Evolutionary conservation across 2,113 vertebrate genomes (phyloP), one percentile per base, ranked within the genome.

Genomic region (Arvicanthis niloticus): DNA sequence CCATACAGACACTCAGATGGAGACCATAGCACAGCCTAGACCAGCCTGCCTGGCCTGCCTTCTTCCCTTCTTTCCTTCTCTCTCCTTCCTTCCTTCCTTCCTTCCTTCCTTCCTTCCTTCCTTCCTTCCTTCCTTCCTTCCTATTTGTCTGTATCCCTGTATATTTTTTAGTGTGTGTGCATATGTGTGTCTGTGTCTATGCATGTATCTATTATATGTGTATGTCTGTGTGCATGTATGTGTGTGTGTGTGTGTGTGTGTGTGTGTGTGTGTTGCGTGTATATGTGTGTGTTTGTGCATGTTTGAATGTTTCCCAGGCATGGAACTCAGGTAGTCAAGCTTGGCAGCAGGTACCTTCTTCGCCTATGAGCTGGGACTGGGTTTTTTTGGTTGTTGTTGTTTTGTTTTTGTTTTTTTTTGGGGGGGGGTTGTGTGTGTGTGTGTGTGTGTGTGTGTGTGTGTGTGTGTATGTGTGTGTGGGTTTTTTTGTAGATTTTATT

Each of bases 51-150:
- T 62, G n/a, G 5, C 3, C 34, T 56, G 21, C 6, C 17, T 81
- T 37, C 0, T 12, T 82, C 13, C 10, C 11, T 58, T 24, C 0
- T 34, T 53, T 29, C 24, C 13, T 51, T 17, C 15, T 19, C 16
- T 15, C 17, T 9, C 15, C 16, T 21, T 4, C 3, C 16, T 22
- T 9, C 16, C 77, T 21, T 1, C 3, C 29, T 31, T 16, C 2
- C 24, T 21, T 37, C 8, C 77, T 37, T 37, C 31, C 48, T 53
- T 21, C 31, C 48, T 53, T 21, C 48, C 1, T 12, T 24, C 34
- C 31, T 81, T 2, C 31, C 16, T 21, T 19, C 29, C 29, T 7
- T 16, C 11, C 3, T 45, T 31, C 3, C 10, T 60, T 21, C 3
- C 45, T 31, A n/a, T 73, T n/a, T 40, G 17, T 40, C 11, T 73